phyloP scores from a whole-genome alignment of 1,140 invertebrate genomes.

The Rhagoletis zephyria region DNA sequence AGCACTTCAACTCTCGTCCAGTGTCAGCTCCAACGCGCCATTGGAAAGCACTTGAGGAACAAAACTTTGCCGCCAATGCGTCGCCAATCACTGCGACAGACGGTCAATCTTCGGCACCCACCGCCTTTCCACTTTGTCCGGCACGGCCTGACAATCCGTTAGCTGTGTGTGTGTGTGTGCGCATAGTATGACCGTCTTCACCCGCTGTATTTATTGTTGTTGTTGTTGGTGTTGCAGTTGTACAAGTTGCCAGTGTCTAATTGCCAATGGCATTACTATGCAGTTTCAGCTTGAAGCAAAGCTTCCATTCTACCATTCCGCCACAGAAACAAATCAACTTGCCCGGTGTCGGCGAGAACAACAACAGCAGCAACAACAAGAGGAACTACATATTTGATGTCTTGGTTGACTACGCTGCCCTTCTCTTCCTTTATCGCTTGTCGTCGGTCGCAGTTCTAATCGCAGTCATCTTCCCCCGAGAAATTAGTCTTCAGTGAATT shows the following conservation, averaged over 20 bases:
- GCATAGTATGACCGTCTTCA: no score
- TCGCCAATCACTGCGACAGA: conserved; percentile 57
- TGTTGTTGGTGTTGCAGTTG: conserved; percentile 16
- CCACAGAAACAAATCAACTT: neutral
- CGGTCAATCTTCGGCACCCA: conserved; percentile 2
- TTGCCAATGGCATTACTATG: conserved; percentile 57
- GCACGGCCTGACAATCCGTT: neutral
- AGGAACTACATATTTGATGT: neutral
- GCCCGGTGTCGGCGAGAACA: neutral
- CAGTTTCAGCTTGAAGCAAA: conserved; percentile 42
- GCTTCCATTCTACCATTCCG: neutral
- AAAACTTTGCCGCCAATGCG: conserved; percentile 59
- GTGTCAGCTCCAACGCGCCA: conserved; percentile 45
- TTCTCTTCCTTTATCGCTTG: neutral
- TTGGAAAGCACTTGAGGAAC: conserved; percentile 54
- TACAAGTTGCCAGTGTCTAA: conserved; percentile 54
- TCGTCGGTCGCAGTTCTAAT: neutral
- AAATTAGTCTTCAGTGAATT: conserved; percentile 56
- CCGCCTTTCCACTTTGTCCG: neutral
- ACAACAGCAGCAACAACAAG: neutral
- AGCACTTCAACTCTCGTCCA: conserved; percentile 17
- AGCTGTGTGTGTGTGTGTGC: neutral
- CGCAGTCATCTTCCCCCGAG: conserved; percentile 7
- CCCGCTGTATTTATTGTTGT: neutral
- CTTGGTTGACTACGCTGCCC: neutral